phyloP scores from a whole-genome alignment of 2,113 vertebrate species.

The Actinemys pallida region DNA sequence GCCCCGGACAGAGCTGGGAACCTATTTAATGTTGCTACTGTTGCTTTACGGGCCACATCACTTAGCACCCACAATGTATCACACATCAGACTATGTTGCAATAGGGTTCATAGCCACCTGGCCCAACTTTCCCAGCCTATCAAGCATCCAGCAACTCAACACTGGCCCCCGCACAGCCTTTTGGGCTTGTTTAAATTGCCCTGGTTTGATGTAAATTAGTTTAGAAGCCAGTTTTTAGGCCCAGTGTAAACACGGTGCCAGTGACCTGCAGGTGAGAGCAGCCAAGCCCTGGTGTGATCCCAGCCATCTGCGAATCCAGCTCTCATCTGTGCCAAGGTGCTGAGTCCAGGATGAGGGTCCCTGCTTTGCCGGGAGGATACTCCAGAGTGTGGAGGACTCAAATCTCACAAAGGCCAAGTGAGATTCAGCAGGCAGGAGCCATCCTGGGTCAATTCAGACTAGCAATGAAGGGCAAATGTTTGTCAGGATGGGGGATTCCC shows the following conservation, averaged over 20 bases:
- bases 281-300: not conserved
- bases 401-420: not conserved
- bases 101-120: not conserved
- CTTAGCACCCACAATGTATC: not conserved
- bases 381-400: not conserved
- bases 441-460: not conserved
- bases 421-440: not conserved
- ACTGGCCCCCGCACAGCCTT: not conserved
- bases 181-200: not conserved
- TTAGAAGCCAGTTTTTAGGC: no score
- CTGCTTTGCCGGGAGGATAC: not conserved
- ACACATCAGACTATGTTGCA: not conserved
- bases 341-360: no score
- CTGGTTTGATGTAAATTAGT: not conserved
- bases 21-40: not conserved
- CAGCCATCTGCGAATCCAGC: not conserved
- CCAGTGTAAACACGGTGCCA: no score
- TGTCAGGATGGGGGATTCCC: not conserved
- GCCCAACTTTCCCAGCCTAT: not conserved
- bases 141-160: not conserved
- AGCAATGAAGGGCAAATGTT: not conserved
- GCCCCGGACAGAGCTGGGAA: not conserved
- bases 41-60: not conserved
- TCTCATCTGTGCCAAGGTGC: not conserved
- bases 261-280: not conserved